phyloP scores from a whole-genome alignment of 2,113 vertebrate species.

The Psilopsiagon aymara region DNA sequence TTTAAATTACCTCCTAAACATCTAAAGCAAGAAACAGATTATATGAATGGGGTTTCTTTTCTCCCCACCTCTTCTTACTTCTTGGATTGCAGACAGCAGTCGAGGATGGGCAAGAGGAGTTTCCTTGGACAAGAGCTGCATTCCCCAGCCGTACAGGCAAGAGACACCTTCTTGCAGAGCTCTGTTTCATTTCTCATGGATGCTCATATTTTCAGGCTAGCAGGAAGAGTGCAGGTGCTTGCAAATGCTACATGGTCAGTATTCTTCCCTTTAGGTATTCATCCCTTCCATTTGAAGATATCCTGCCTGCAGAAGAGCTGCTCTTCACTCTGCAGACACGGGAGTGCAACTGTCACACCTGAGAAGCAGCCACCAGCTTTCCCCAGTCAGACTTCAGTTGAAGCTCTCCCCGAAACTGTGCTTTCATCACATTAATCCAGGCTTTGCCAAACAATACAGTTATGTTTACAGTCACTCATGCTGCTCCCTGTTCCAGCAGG shows the following conservation, averaged over 20 bases:
- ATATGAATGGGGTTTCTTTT: not conserved
- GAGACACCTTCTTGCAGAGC: not conserved
- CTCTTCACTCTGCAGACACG: not conserved
- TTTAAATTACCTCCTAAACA: not conserved
- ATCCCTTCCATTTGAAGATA: not conserved
- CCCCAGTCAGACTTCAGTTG: not conserved
- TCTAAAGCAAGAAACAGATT: not conserved
- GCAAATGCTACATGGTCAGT: not conserved
- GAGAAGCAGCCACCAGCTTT: rapidly evolving
- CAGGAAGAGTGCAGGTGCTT: not conserved
- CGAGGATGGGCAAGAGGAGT: not conserved
- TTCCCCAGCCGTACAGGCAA: not conserved
- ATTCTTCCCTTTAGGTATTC: not conserved
- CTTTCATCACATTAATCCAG: not conserved
- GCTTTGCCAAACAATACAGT: not conserved
- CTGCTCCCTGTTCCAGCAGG: not conserved
- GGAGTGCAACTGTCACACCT: not conserved
- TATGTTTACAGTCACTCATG: not conserved
- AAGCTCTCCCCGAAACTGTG: not conserved
- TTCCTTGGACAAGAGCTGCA: not conserved
- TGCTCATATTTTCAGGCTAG: not conserved
- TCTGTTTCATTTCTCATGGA: not conserved
- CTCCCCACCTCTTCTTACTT: not conserved
- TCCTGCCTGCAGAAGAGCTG: not conserved
- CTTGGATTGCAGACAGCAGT: not conserved